Conservation (phyloP, 53 echinoderm and acorn worm species). For the Paracentrotus lividus region DNA sequence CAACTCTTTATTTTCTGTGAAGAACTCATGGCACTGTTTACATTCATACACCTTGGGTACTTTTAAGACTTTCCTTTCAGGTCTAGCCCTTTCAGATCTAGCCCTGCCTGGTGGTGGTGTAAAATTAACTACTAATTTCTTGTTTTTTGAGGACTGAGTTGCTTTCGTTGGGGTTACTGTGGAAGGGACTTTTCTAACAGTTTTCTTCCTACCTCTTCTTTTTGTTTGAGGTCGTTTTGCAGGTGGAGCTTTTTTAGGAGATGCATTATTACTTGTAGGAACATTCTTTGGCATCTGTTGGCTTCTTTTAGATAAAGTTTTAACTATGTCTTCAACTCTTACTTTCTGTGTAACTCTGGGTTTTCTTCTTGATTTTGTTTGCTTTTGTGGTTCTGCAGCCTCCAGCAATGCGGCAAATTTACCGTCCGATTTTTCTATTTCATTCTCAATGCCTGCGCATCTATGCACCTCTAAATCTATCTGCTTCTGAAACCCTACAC, state of each 20-base stretch:
- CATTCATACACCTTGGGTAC: conserved; percentile 56
- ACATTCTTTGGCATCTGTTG: neutral
- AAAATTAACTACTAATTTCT: conserved; percentile 7
- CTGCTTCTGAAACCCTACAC: conserved; percentile 29
- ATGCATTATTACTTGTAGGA: neutral
- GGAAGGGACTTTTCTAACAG: neutral
- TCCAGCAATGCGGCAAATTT: neutral
- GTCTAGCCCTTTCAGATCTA: neutral
- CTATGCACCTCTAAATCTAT: conserved; percentile 39
- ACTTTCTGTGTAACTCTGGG: conserved; percentile 45
- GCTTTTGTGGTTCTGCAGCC: neutral
- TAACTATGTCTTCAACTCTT: conserved; percentile 59
- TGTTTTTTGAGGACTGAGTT: neutral
- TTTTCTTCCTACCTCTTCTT: neutral
- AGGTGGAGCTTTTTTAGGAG: conserved; percentile 35
- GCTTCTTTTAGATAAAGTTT: conserved; percentile 20
- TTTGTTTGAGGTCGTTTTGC: neutral
- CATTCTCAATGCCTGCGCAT: conserved; percentile 15
- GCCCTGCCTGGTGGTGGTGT: neutral
- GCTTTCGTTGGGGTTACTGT: neutral
- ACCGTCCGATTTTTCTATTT: neutral
- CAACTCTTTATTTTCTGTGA: conserved; percentile 31
- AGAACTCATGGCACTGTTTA: conserved; percentile 50
- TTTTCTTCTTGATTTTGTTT: conserved; percentile 26
- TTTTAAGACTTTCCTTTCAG: conserved; percentile 19